Conservation (phyloP, 1,140 invertebrate genomes). For the Pogonomyrmex barbatus region DNA sequence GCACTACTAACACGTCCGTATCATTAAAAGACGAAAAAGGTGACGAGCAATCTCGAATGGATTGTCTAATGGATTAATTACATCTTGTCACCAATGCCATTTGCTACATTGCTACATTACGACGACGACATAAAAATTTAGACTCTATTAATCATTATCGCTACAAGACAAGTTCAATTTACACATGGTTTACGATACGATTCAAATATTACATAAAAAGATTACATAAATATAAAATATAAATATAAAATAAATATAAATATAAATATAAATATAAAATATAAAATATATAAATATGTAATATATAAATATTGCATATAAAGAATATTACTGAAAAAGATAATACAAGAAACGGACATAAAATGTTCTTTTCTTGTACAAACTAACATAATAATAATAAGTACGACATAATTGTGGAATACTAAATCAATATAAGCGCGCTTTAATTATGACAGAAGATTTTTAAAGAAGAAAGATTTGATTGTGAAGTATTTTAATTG, state of each 20-base stretch:
- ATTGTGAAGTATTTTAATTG: neutral
- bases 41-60: slow-evolving; percentile 3
- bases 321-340: neutral
- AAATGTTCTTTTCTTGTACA: neutral
- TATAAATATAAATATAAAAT: no score
- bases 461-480: neutral
- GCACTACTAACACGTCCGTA: neutral
- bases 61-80: slow-evolving; percentile 41
- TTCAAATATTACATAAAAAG: neutral
- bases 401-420: neutral
- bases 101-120: slow-evolving; percentile 4
- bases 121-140: neutral
- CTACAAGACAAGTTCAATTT: neutral
- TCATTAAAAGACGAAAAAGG: neutral
- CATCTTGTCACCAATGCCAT: neutral
- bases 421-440: slow-evolving; percentile 17
- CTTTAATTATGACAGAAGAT: neutral
- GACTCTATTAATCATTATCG: slow-evolving; percentile 24
- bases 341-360: no score
- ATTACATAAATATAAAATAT: no score
- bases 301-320: no score
- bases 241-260: no score
- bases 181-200: neutral
- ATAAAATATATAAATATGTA: no score
- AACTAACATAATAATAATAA: neutral